Evolutionary conservation across 2,888 invertebrate species (phyloP).

Genomic region (Aspidiotus destructor): DNA sequence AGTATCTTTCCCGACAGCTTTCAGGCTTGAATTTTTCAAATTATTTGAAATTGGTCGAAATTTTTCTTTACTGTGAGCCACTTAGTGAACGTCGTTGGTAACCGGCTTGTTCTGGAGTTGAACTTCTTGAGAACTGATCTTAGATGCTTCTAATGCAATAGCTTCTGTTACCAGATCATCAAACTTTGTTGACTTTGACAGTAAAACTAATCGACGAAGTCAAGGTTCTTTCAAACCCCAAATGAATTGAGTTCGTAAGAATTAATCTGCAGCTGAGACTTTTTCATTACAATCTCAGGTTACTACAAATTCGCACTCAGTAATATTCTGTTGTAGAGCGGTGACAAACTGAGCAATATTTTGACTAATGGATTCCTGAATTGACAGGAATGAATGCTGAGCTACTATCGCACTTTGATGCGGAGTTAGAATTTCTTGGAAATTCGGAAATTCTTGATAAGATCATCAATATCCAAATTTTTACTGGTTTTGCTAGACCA

Average conservation of each 20-base stretch:
- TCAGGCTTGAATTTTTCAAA: not conserved
- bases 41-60: not conserved
- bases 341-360: not conserved
- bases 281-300: not conserved
- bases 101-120: not conserved
- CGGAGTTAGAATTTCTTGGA: slow-evolving; percentile 28
- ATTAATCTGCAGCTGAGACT: not conserved
- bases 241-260: not conserved
- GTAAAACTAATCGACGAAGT: not conserved
- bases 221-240: not conserved
- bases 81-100: not conserved
- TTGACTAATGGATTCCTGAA: slow-evolving; percentile 1
- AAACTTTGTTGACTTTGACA: not conserved
- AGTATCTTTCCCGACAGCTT: not conserved
- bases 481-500: slow-evolving; percentile 19
- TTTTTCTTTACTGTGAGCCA: not conserved
- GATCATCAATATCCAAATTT: slow-evolving; percentile 13
- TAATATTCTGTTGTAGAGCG: slow-evolving; percentile 3
- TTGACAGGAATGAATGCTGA: slow-evolving; percentile 5
- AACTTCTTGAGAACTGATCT: not conserved
- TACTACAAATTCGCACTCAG: slow-evolving; percentile 6
- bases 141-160: slow-evolving; percentile 4
- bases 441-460: slow-evolving; percentile 26
- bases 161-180: slow-evolving; percentile 4
- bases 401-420: not conserved